Conservation (phyloP, 2,888 invertebrate genomes). For the Thereva unica region DNA sequence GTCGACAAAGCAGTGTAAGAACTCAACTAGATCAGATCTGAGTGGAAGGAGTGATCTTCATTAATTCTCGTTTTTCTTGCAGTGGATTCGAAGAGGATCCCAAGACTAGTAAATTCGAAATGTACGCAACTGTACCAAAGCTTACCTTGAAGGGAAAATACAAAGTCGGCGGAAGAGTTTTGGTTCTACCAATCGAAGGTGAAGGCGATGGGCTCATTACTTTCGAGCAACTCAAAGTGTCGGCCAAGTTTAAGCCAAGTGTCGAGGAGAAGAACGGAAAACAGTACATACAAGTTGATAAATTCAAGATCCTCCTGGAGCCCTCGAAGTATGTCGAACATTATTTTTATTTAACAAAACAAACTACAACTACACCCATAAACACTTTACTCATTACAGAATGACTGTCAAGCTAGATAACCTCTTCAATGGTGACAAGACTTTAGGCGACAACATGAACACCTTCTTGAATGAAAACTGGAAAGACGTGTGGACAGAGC, state of each 20-base stretch:
- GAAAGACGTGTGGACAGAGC: constrained; percentile 51
- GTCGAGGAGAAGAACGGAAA: constrained; percentile 39
- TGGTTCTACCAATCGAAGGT: constrained; percentile 50
- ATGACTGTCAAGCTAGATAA: constrained; percentile 51
- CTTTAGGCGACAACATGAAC: constrained; percentile 58
- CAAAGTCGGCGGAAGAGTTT: constrained; percentile 48
- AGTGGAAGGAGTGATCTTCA: constrained; percentile 39
- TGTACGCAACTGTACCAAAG: constrained; percentile 48
- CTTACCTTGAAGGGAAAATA: constrained; percentile 44
- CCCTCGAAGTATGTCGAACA: constrained; percentile 32
- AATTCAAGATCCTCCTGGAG: constrained; percentile 38
- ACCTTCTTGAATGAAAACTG: constrained; percentile 59
- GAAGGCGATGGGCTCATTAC: constrained; percentile 42
- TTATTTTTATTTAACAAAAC: background rate
- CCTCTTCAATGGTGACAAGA: constrained; percentile 58
- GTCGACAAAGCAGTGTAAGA: constrained; percentile 41
- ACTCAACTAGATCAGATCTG: constrained; percentile 40
- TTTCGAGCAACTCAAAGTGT: constrained; percentile 39
- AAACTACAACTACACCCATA: no score
- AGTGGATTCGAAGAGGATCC: constrained; percentile 55
- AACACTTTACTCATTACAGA: constrained; percentile 12
- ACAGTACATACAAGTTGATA: constrained; percentile 38
- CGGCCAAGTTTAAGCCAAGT: constrained; percentile 37
- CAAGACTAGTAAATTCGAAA: constrained; percentile 53
- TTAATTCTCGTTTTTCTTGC: constrained; percentile 43